Conservation (phyloP, 2,113 vertebrate species). For the Narcine bancroftii region DNA sequence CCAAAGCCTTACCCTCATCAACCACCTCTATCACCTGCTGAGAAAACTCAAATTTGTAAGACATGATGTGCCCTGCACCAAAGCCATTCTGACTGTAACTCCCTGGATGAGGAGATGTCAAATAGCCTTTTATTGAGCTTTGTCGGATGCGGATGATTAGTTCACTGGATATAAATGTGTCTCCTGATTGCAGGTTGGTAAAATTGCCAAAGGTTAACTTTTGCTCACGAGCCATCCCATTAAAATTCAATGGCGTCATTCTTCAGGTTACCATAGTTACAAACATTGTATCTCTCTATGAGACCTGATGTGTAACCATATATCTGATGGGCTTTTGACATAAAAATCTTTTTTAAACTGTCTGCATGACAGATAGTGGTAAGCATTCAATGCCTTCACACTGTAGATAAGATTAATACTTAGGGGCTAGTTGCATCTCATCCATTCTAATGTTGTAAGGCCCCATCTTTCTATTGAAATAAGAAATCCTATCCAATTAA, state of each 20-base stretch:
- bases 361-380: conserved; percentile 3
- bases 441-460: conserved; percentile 2
- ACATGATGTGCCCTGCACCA: too few relatives aligned
- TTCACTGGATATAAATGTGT: not conserved
- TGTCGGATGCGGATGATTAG: too few relatives aligned
- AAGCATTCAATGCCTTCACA: not conserved
- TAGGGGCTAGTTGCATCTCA: not conserved
- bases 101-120: not conserved
- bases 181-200: not conserved
- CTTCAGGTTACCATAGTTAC: not conserved
- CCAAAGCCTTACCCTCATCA: too few relatives aligned
- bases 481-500: not conserved
- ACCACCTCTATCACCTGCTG: too few relatives aligned
- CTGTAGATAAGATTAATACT: not conserved
- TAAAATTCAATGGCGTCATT: conserved; percentile 11
- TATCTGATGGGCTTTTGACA: not conserved
- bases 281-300: not conserved
- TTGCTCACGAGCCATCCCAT: not conserved
- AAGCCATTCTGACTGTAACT: not conserved
- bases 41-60: too few relatives aligned
- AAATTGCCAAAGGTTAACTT: conserved; percentile 22
- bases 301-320: not conserved
- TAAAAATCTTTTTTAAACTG: conserved; percentile 22
- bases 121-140: too few relatives aligned
- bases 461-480: not conserved